phyloP scores from a whole-genome alignment of 2,888 invertebrate genomes.

The Parnassius mnemosyne region DNA sequence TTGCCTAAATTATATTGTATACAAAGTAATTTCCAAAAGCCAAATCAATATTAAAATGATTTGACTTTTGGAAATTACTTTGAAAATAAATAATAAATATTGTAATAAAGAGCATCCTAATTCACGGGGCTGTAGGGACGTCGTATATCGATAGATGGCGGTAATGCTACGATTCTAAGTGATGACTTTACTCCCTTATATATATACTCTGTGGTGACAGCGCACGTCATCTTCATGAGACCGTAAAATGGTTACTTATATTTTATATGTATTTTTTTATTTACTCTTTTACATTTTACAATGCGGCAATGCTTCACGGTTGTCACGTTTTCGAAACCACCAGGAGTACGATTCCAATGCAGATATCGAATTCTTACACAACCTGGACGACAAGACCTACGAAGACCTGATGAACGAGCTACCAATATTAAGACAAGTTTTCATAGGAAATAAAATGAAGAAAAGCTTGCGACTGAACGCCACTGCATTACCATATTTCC shows the following conservation, averaged over 20 bases:
- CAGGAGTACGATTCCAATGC: slow-evolving; percentile 13
- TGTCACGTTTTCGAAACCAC: slow-evolving; percentile 12
- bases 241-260: slow-evolving; percentile 4
- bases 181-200: no score
- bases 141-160: no score
- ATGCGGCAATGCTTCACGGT: neutral
- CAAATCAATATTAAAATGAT: no score
- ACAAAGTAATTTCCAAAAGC: no score
- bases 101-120: no score
- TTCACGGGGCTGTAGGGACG: no score
- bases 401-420: slow-evolving; percentile 20
- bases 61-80: no score
- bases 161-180: no score
- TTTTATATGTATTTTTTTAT: slow-evolving; percentile 13
- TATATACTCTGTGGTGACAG: no score
- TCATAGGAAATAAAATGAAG: slow-evolving; percentile 5
- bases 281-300: slow-evolving; percentile 8
- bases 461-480: neutral
- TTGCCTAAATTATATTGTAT: no score
- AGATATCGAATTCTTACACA: slow-evolving; percentile 15
- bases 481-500: neutral
- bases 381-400: slow-evolving; percentile 18
- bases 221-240: no score
- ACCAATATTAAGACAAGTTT: slow-evolving; percentile 14
- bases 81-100: no score